A percentile compares a stretch with the other conserved stretches of the same genome.
phyloP scores from a whole-genome alignment of 2,113 vertebrate genomes.

The Zeus faber region DNA sequence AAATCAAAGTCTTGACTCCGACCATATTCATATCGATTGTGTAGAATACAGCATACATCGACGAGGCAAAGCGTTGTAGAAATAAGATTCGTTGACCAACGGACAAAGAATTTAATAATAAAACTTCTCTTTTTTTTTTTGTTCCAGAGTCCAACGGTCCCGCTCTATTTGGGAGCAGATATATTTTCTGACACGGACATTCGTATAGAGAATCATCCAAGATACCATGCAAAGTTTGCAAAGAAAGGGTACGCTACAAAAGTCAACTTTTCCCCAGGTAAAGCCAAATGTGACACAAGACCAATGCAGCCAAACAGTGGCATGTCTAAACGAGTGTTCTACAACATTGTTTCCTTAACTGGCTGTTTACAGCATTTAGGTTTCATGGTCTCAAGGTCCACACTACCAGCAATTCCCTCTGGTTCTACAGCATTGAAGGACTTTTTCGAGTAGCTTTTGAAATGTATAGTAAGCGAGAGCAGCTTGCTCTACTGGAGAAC shows the following conservation, averaged over 20 bases:
- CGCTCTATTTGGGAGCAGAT: constrained; percentile 80
- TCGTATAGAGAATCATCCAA: constrained; percentile 78
- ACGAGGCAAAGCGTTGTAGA: too few species aligned
- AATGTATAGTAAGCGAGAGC: constrained; percentile 74
- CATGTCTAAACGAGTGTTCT: not conserved
- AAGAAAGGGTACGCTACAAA: constrained; percentile 79
- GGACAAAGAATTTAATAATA: too few species aligned
- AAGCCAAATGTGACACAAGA: too few species aligned
- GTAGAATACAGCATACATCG: too few species aligned
- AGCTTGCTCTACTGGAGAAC: constrained; percentile 74
- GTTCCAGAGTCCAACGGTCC: constrained; percentile 63
- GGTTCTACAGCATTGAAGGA: constrained; percentile 83
- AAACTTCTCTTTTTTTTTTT: constrained; percentile 15
- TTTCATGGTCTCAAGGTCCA: constrained; percentile 75
- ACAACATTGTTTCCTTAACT: constrained; percentile 2
- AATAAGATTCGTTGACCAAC: too few species aligned
- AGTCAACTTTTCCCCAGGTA: constrained; percentile 75
- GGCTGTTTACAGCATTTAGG: constrained; percentile 63
- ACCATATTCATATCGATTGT: too few species aligned
- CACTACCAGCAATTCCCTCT: constrained; percentile 69
- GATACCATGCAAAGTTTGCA: constrained; percentile 79
- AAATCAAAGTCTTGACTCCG: too few species aligned
- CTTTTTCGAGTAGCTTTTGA: constrained; percentile 82
- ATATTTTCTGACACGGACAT: constrained; percentile 75
- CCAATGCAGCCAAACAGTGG: not conserved